Evolutionary conservation across 30 jellyfish, hydroid and myxozoan genomes (phyloP), one percentile per base, ranked within the genome.

Genomic region (Mastigias papua): DNA sequence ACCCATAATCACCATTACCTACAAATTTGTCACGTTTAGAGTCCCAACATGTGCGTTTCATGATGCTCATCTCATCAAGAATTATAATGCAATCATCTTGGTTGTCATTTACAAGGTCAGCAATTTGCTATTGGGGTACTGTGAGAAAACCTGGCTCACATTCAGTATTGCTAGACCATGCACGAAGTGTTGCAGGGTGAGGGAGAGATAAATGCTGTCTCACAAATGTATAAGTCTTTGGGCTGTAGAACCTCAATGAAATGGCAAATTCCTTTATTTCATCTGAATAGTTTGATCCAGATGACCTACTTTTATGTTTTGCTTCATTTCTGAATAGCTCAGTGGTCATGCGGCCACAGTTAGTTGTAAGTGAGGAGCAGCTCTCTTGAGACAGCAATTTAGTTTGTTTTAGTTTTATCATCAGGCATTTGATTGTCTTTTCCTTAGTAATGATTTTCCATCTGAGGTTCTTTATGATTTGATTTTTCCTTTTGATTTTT

Each of bases 81-180:
- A 82, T 27, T 15, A 82, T 22, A 5, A 69, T 51, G 48, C 87
- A 65, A 49, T 69, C 92, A 7, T 27, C 20, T 22, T 63, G 46
- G 34, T 64, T 76, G 0, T 34, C 42, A 5, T 82, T 50, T 16
- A 69, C 88, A 19, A 8, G 21, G 23, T 35, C 42, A 32, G 26
- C 61, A 46, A 48, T 31, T 8, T 60, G 21, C 23, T 22, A 73
- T 23, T 58, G 48, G 2, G 88, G 48, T 34, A 23, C 30, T 61
- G 27, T 64, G 20, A 80, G 84, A 69, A 82, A 82, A 34, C 89
- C 88, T 10, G 87, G 92, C 34, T 82, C 88, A 65, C 88, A 66
- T 15, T 82, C 27, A n/a, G 66, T 67, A 48, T 82, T 82, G 11
- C 13, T 16, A 7, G 48, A 74, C 92, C 92, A 83, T 5, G 92